Evolutionary conservation across 1,140 invertebrate species (phyloP).

Genomic region (Micrasema minimum): DNA sequence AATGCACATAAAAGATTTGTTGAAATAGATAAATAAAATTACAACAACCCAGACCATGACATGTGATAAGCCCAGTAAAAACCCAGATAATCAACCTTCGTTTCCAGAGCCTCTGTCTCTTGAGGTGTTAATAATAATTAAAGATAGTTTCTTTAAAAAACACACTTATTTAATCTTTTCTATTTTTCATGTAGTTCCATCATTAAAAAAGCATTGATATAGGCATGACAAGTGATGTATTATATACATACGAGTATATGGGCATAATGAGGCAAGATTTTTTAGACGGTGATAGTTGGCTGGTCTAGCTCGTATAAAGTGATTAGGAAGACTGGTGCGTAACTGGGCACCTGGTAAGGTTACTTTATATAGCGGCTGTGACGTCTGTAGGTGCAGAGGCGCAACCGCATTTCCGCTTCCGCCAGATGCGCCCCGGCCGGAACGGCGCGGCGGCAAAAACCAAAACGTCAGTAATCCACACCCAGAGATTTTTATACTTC

Average conservation of each 20-base stretch:
- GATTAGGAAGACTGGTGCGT: neutral
- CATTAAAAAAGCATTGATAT: neutral
- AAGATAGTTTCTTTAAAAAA: no score
- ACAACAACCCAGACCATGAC: no score
- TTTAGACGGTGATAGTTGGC: neutral
- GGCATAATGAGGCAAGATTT: neutral
- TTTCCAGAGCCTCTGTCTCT: no score
- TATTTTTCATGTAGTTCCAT: neutral
- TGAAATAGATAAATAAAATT: no score
- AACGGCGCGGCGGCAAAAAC: slow-evolving; percentile 11
- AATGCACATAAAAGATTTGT: no score
- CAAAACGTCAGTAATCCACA: neutral
- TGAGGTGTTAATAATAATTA: no score
- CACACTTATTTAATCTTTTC: neutral
- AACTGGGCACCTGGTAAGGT: neutral
- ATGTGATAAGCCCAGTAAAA: no score
- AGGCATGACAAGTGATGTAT: neutral
- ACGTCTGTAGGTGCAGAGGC: neutral
- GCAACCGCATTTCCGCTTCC: slow-evolving; percentile 31
- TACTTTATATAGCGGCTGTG: slow-evolving; percentile 2
- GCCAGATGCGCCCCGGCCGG: slow-evolving; percentile 23
- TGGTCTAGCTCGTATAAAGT: neutral
- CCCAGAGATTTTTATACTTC: neutral
- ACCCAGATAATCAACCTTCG: no score
- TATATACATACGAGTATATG: neutral